Evolutionary conservation across 2,797 vertebrate genomes (phyloP), one percentile per base, ranked within the genome.

Genomic region (Halcyon smyrnensis): DNA sequence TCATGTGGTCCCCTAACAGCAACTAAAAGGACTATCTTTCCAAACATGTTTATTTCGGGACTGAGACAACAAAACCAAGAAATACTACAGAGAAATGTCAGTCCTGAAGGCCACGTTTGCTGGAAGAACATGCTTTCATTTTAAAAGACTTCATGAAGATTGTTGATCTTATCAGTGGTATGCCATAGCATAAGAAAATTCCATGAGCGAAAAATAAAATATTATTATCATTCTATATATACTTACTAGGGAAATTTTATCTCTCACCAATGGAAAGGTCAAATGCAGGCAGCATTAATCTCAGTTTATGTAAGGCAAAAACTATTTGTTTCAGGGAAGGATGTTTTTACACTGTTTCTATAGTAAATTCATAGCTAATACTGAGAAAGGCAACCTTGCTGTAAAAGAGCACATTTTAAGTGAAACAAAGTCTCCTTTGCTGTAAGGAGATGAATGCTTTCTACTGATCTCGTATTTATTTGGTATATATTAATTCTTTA

Each of bases 381-480:
- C 75, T 93, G 88, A 92, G 57, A 95, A 96, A 93, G 43, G 67
- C n/a, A 94, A 93, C 89, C 45, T 96, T 94, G 15, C 48, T 81
- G 6, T 83, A 88, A 90, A 27, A 50, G 15, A 78, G 34, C 19
- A 89, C 15, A 74, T 83, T 90, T 90, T 46, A 86, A 86, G 65
- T 37, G 59, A 95, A 96, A 90, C 36, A 86, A 89, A 80, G 25
- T 50, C 41, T 90, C 32, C 69, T 93, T 95, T 94, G 73, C 81
- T 87, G 50, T 45, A 70, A 60, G 27, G 50, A 87, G 75, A 73
- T 92, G 70, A 36, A 93, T 87, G 37, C 16, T 83, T 90, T 92
- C 85, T 87, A 69, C 27, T 70, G 83, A 83, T 91, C 59, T 79
- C 20, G 57, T 11, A 19, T 62, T 93, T 59, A 45, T 25, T 90